phyloP scores from a whole-genome alignment of 92 coral and sea anemone species.

The Nematostella vectensis region DNA sequence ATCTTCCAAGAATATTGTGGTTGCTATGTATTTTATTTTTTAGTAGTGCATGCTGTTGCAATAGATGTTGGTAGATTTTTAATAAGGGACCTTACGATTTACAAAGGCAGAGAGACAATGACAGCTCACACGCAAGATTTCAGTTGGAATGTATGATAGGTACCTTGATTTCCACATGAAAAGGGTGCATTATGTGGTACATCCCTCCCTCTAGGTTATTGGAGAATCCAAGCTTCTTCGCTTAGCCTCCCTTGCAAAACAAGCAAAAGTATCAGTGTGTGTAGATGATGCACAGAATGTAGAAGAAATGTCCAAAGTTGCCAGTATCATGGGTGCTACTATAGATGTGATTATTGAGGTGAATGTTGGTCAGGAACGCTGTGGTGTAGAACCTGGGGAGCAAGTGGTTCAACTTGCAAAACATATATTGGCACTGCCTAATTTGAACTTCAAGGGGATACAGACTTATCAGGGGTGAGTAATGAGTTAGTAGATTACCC shows the following conservation, averaged over 20 bases:
- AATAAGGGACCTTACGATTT: no score
- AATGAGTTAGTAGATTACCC: not conserved
- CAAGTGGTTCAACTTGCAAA: slow-evolving; percentile 41
- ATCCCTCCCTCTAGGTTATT: slow-evolving; percentile 26
- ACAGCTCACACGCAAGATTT: no score
- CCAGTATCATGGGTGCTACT: slow-evolving; percentile 22
- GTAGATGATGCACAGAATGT: slow-evolving; percentile 38
- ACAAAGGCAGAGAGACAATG: no score
- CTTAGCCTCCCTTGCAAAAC: slow-evolving; percentile 51
- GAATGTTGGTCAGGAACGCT: slow-evolving; percentile 56
- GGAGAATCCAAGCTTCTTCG: slow-evolving; percentile 38
- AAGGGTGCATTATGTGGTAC: no score
- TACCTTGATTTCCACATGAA: no score
- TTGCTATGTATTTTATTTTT: no score
- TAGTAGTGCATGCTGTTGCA: no score
- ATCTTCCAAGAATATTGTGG: no score
- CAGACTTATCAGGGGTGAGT: slow-evolving; percentile 61
- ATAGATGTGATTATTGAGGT: slow-evolving; percentile 44
- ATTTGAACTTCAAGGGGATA: slow-evolving; percentile 38
- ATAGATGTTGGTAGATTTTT: no score
- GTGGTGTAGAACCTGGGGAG: slow-evolving; percentile 59
- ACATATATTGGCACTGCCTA: slow-evolving; percentile 19
- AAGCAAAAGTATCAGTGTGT: slow-evolving; percentile 45
- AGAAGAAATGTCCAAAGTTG: slow-evolving; percentile 33
- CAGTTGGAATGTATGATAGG: no score